Base-by-base conservation (phyloP, 2,888 invertebrate genomes). In the Helleia helle region DNA sequence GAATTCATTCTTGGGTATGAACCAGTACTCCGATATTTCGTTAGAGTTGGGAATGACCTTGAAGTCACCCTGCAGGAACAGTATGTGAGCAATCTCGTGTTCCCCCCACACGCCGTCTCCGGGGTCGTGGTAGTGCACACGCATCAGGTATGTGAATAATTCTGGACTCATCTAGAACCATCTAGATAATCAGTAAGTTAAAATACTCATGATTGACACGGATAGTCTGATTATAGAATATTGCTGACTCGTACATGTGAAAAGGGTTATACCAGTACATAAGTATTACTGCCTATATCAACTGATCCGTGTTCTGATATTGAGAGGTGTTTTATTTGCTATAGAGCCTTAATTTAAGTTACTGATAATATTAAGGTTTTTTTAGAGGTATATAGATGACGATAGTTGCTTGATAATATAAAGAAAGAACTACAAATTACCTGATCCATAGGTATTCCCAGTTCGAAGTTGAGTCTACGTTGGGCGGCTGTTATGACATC, bases 51-150 rank as follows among this genome's bases (percentile, higher is more conserved):
- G 93, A 36, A 92, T 88, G 2, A 96, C 68, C 24, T 90, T 88
- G 5, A 94, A 88, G 64, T 97, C 93, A 56, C 89, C 90, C 60
- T 93, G 91, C 36, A 95, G 76, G 70, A 99, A 91, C 4, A 99
- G 81, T 40, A 98, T 92, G 75, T 99, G 97, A 77, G 99, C 99
- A 52, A 99, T 93, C 84, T 99, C 99, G 67, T 98, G 96, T 79
- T 99, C 99, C 4, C 98, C 99, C 95, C 95, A 99, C 46, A 87
- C 83, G 11, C 91, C 90, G 60, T 93, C 90, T 3, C 92, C 93
- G 1, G 79, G 72, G 62, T 95, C 93, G 56, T 91, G 89, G 80
- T 99, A 99, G 66, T 94, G 91, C 52, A 99, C 93, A 53, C 97
- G 89, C 0, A 97, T 97, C 47, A 99, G 70, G 65, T 91, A 96